phyloP scores from a whole-genome alignment of 1,140 invertebrate genomes.

The Sycophaga agraensis region DNA sequence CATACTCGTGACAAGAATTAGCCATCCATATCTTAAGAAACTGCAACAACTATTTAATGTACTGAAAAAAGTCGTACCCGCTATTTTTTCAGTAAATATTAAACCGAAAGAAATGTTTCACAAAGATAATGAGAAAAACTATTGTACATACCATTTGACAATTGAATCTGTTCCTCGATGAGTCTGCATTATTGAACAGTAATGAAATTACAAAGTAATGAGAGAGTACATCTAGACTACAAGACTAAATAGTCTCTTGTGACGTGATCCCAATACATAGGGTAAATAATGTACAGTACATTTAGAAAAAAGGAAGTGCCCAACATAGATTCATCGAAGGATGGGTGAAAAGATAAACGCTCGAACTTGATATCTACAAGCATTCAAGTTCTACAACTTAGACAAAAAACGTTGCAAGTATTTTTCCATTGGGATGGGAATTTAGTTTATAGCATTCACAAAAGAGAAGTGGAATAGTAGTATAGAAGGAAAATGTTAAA shows the following conservation, averaged over 20 bases:
- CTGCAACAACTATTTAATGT: conserved; percentile 4
- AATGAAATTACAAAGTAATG: conserved; percentile 4
- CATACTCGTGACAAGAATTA: conserved; percentile 11
- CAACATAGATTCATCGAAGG: conserved; percentile 20
- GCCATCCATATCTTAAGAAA: conserved; percentile 25
- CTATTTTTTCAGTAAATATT: conserved; percentile 23
- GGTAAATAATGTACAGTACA: conserved; percentile 35
- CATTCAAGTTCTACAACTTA: conserved; percentile 44
- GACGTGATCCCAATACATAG: conserved; percentile 32
- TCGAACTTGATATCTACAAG: conserved; percentile 10
- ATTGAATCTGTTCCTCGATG: conserved; percentile 13
- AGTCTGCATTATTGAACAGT: neutral
- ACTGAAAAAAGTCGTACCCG: conserved; percentile 13
- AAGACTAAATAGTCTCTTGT: conserved; percentile 27
- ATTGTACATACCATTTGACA: conserved; percentile 21
- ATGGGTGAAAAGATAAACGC: conserved; percentile 7
- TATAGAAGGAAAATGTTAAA: conserved; percentile 29
- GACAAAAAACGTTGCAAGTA: conserved; percentile 46
- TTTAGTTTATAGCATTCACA: conserved; percentile 40
- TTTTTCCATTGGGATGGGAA: conserved; percentile 53
- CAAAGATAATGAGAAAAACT: conserved; percentile 8
- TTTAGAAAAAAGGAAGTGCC: conserved; percentile 1
- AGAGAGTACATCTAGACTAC: conserved; percentile 20
- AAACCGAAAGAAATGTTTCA: conserved; percentile 6
- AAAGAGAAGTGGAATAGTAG: conserved; percentile 27